Evolutionary conservation across 2,797 vertebrate genomes (phyloP).

Genomic region (Anguilla marmorata): DNA sequence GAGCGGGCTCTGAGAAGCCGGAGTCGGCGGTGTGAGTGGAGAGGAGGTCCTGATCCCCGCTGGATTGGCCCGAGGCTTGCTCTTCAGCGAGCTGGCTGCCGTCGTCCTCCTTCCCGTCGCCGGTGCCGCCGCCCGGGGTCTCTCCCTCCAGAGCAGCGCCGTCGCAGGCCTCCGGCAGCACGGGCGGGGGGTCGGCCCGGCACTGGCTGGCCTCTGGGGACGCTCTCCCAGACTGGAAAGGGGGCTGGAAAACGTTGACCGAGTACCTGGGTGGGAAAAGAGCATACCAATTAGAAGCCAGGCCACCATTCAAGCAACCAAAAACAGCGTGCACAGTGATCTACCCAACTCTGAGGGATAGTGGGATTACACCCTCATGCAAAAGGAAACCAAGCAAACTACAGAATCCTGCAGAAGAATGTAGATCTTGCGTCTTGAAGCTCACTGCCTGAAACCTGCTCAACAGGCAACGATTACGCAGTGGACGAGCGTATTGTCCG

Average conservation of each 20-base stretch:
- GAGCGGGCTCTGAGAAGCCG: slow-evolving; percentile 76
- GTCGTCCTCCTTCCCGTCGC: slow-evolving; percentile 57
- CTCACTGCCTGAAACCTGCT: not conserved
- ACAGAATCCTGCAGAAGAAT: not conserved
- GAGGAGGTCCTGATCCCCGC: slow-evolving; percentile 59
- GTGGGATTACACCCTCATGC: too few relatives aligned
- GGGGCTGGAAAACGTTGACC: slow-evolving; percentile 95
- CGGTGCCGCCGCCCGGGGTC: slow-evolving; percentile 54
- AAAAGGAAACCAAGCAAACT: too few relatives aligned
- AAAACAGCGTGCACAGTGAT: too few relatives aligned
- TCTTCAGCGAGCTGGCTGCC: slow-evolving; percentile 59
- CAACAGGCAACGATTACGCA: not conserved
- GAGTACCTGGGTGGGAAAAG: slow-evolving; percentile 79
- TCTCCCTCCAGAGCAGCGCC: slow-evolving; percentile 58
- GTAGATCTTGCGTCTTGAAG: not conserved
- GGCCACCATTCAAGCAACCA: too few relatives aligned
- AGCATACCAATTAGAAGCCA: not conserved
- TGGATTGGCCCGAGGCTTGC: slow-evolving; percentile 51
- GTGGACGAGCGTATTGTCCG: not conserved
- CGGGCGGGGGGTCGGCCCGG: slow-evolving; percentile 62
- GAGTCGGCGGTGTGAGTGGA: slow-evolving; percentile 79
- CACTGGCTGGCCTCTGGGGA: slow-evolving; percentile 79
- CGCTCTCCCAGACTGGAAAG: slow-evolving; percentile 86
- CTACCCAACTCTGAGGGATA: too few relatives aligned
- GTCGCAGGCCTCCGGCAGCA: slow-evolving; percentile 61